Conservation (phyloP, 2,113 vertebrate species). For the Atlantisia rogersi region DNA sequence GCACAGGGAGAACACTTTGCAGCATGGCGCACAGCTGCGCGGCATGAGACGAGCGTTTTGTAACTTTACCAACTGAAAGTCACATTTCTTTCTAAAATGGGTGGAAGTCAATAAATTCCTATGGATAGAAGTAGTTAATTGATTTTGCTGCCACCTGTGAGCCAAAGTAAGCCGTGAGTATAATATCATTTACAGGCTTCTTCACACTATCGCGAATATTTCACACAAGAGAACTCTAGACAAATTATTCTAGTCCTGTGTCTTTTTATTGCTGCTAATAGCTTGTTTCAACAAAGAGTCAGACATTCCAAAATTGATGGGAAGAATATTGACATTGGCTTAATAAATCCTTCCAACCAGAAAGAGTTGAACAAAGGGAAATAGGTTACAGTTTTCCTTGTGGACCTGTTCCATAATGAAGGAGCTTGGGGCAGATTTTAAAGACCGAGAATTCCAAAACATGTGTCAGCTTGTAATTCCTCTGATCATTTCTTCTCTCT, state of each 20-base stretch:
- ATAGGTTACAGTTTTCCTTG: constrained; percentile 48
- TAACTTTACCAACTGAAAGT: constrained; percentile 6
- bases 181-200: constrained; percentile 52
- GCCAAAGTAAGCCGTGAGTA: constrained; percentile 37
- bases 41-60: neutral
- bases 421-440: constrained; percentile 41
- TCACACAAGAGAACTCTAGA: constrained; percentile 65
- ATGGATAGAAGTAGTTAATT: constrained; percentile 66
- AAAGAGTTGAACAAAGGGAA: constrained; percentile 63
- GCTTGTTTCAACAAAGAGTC: constrained; percentile 72
- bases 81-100: constrained; percentile 51
- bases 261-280: constrained; percentile 71
- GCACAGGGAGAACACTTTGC: neutral
- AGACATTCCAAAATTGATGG: constrained; percentile 61
- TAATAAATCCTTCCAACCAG: constrained; percentile 66
- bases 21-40: neutral
- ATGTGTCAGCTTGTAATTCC: constrained; percentile 15
- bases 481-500: constrained; percentile 26
- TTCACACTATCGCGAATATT: constrained; percentile 31
- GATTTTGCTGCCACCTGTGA: constrained; percentile 70
- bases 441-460: constrained; percentile 54
- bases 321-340: constrained; percentile 68
- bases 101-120: constrained; percentile 56
- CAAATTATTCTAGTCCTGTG: constrained; percentile 65
- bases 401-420: constrained; percentile 49